These are phyloP conservation scores for Drosophila paranaensis DNA, from an alignment of 2,888 invertebrate species.

Conservation along the genomic window DNA sequence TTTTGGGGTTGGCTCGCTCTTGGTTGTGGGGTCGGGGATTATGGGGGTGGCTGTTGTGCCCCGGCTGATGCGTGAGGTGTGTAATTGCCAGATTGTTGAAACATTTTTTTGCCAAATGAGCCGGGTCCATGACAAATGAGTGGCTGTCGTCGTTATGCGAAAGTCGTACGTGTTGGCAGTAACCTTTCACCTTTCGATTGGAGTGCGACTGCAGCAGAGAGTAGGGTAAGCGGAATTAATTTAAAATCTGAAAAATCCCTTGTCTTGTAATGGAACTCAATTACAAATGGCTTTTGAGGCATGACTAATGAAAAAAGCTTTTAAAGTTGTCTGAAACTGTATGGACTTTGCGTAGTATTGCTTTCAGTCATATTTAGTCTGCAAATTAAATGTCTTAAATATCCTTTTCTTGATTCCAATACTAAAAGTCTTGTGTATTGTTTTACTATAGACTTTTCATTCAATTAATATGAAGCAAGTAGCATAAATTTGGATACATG, in stretches of 20 bases:
- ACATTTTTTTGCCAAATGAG: conserved; percentile 46
- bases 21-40: not conserved
- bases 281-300: not conserved
- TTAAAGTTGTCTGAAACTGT: too few species aligned
- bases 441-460: too few species aligned
- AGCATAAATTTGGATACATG: too few species aligned
- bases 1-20: conserved; percentile 48
- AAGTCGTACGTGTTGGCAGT: conserved; percentile 27
- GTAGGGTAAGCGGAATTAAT: not conserved
- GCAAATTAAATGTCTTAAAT: too few species aligned
- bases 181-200: conserved; percentile 30
- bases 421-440: too few species aligned
- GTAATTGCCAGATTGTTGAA: conserved; percentile 71
- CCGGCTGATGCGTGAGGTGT: conserved; percentile 53
- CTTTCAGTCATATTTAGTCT: not conserved
- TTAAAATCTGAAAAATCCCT: conserved; percentile 5
- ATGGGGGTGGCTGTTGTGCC: not conserved
- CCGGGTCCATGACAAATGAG: conserved; percentile 69
- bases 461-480: too few species aligned
- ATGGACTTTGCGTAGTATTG: not conserved
- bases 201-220: not conserved
- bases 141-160: conserved; percentile 41
- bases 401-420: too few species aligned
- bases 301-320: not conserved
- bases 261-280: not conserved